Evolutionary conservation across 2,797 vertebrate genomes (phyloP), one percentile per base, ranked within the genome.

Genomic region (Sebastes elongatus): DNA sequence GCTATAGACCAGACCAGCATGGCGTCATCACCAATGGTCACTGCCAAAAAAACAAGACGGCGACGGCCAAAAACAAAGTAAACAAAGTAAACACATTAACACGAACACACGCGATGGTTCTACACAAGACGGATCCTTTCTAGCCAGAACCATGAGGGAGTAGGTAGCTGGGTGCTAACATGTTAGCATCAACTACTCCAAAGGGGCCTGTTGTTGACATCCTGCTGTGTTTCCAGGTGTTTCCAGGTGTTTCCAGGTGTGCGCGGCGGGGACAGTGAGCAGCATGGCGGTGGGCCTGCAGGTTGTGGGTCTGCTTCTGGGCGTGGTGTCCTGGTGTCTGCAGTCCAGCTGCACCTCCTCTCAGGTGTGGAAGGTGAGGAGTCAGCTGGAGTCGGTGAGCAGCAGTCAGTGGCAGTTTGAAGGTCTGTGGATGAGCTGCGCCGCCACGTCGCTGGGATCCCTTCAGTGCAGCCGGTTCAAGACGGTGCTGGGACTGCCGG

Each of bases 351-450:
- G 85, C 25, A 94, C 93, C 3, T 93, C 94, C 62, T 96, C 95
- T 2, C 88, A 93, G n/a, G 42, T 83, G 71, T 96, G 96, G 96
- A 93, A 81, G 75, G 74, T 87, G 9, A 53, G 82, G 56, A 95
- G 91, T 62, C 92, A 95, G 32, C 33, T 9, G 0, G 93, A 94
- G 8, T 81, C 94, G 0, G 82, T 96, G 23, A 87, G 69, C 76
- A 92, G 74, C 76, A 93, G 86, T 52, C 93, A 90, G 63, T 91
- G 90, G 84, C 85, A 82, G 76, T 94, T 87, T 1, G 95, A 96
- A 38, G 95, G 96, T 10, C 86, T 96, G 73, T 96, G 96, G 95
- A 91, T 92, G 87, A 91, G 93, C 78, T 96, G 96, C 4, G 94
- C 85, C 0, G 90, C 95, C 49, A 93, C 88, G 7, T 81, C 92